Evolutionary conservation across 2,113 vertebrate species (phyloP).

Genomic region (Dromaius novaehollandiae): DNA sequence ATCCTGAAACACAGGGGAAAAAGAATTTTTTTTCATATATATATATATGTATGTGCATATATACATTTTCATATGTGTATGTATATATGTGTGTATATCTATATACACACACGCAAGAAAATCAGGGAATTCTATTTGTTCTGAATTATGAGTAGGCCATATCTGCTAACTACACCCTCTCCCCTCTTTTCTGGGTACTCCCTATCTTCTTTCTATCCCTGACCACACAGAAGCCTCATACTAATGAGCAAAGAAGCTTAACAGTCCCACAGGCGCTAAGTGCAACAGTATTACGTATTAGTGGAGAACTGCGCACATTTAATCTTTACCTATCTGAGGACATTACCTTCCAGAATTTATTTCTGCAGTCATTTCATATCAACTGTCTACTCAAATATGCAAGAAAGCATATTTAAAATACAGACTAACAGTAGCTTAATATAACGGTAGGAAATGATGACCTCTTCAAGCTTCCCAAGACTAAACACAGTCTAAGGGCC

Average conservation of each 20-base stretch:
- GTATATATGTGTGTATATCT: too few relatives aligned
- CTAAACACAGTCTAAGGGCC: rapidly evolving
- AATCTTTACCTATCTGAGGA: neutral
- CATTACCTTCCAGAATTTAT: neutral
- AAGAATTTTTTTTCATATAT: too few relatives aligned
- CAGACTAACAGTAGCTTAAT: rapidly evolving
- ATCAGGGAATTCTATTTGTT: neutral
- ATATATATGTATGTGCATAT: too few relatives aligned
- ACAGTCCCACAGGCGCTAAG: neutral
- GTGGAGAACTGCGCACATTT: rapidly evolving
- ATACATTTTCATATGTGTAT: too few relatives aligned
- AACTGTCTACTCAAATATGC: neutral
- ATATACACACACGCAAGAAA: neutral
- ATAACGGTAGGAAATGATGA: neutral
- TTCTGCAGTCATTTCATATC: rapidly evolving
- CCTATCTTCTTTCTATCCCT: neutral
- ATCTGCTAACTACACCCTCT: neutral
- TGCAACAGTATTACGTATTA: rapidly evolving
- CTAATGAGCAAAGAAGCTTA: neutral
- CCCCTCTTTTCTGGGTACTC: neutral
- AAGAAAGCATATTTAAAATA: neutral
- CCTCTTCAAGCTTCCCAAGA: neutral
- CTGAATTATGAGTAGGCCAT: neutral
- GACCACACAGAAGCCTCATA: neutral
- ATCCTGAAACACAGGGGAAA: neutral